Evolutionary conservation across 1,140 invertebrate species (phyloP).

Genomic region (Conopomorpha cramerella): DNA sequence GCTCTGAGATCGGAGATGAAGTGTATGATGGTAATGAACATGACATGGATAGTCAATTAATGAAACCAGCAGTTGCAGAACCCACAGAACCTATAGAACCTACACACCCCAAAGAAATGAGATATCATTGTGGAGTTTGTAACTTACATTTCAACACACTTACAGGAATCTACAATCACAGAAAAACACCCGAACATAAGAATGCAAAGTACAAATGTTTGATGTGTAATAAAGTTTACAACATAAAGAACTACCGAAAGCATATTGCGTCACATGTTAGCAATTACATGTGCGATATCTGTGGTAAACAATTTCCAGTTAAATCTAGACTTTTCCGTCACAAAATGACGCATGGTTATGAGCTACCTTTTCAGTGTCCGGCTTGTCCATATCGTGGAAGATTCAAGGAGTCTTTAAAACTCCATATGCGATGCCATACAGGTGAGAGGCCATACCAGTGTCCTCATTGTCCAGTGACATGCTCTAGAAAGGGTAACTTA

Average conservation of each 20-base stretch:
- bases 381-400: constrained; percentile 41
- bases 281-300: constrained; percentile 39
- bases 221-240: constrained; percentile 26
- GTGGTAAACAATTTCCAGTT: constrained; percentile 38
- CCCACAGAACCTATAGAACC: constrained; percentile 1
- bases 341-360: constrained; percentile 31
- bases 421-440: constrained; percentile 57
- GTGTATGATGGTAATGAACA: neutral
- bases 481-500: constrained; percentile 57
- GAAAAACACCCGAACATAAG: constrained; percentile 30
- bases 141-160: constrained; percentile 13
- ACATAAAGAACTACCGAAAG: constrained; percentile 19
- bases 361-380: constrained; percentile 37
- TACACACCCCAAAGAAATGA: constrained; percentile 6
- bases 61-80: neutral
- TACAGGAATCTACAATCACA: constrained; percentile 19
- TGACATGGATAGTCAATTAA: neutral
- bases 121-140: constrained; percentile 13
- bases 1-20: neutral
- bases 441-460: constrained; percentile 58
- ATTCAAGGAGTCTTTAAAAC: constrained; percentile 42
- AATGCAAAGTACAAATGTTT: constrained; percentile 27
- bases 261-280: constrained; percentile 17
- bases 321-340: constrained; percentile 32
- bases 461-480: constrained; percentile 45